Conservation (phyloP, 2,797 vertebrate genomes). For the Diceros bicornis region DNA sequence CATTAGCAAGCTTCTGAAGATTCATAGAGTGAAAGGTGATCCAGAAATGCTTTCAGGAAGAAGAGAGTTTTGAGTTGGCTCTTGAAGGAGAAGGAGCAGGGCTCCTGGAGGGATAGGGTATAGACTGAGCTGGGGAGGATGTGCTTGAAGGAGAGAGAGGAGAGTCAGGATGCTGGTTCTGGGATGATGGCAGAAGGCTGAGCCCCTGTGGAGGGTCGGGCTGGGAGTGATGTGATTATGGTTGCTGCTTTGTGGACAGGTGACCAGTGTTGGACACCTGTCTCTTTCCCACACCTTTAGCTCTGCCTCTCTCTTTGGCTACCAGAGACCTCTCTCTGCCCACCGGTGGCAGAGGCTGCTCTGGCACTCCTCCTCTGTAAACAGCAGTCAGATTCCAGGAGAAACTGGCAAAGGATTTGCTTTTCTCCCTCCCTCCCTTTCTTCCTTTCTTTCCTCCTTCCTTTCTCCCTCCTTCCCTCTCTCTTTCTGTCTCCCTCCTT, state of each 20-base stretch:
- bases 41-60: background rate
- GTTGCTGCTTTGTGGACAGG: background rate
- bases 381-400: background rate
- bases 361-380: background rate
- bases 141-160: background rate
- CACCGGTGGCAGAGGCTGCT: too few species aligned
- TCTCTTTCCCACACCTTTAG: background rate
- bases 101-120: background rate
- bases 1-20: background rate
- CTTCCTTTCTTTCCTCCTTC: background rate
- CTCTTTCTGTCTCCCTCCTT: too few species aligned
- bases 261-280: background rate
- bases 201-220: too few species aligned
- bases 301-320: background rate
- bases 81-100: background rate
- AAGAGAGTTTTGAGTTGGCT: background rate
- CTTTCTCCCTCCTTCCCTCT: background rate
- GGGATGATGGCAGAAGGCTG: background rate
- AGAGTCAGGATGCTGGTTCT: background rate
- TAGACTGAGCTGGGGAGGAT: background rate
- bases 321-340: background rate
- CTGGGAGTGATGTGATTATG: background rate
- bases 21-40: background rate
- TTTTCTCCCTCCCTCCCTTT: background rate
- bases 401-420: background rate